phyloP scores from a whole-genome alignment of 2,888 invertebrate genomes.

The Halocaridina rubra region DNA sequence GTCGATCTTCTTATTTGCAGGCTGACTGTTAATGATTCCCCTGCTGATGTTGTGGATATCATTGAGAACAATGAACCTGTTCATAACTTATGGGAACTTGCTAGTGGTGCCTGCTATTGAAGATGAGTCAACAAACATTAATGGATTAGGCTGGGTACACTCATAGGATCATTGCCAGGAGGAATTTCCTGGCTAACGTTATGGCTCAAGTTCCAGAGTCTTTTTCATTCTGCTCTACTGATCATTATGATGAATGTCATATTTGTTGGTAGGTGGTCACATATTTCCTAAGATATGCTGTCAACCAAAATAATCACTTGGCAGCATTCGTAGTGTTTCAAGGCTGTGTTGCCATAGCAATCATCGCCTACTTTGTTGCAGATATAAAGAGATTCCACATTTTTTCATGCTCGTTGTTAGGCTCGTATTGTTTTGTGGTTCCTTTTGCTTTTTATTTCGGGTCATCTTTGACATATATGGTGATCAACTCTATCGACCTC shows the following conservation, averaged over 20 bases:
- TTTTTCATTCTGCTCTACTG: slow-evolving; percentile 55
- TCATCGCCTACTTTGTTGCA: no score
- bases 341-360: slow-evolving; percentile 42
- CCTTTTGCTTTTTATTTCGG: slow-evolving; percentile 61
- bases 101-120: no score
- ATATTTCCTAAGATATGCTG: slow-evolving; percentile 60
- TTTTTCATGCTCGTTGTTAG: slow-evolving; percentile 52
- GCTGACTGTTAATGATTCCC: no score
- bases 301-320: no score
- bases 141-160: slow-evolving; percentile 42
- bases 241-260: no score
- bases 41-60: no score
- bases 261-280: slow-evolving; percentile 54
- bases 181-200: no score
- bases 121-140: no score
- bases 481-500: slow-evolving; percentile 47
- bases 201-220: slow-evolving; percentile 56
- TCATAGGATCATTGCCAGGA: slow-evolving; percentile 43
- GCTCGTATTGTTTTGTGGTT: slow-evolving; percentile 54
- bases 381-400: slow-evolving; percentile 62
- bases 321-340: slow-evolving; percentile 57
- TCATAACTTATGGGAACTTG: no score
- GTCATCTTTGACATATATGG: slow-evolving; percentile 55
- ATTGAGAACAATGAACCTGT: no score
- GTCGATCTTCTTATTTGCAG: no score